Conservation (phyloP, 1,140 invertebrate genomes). For the Hyles euphorbiae region DNA sequence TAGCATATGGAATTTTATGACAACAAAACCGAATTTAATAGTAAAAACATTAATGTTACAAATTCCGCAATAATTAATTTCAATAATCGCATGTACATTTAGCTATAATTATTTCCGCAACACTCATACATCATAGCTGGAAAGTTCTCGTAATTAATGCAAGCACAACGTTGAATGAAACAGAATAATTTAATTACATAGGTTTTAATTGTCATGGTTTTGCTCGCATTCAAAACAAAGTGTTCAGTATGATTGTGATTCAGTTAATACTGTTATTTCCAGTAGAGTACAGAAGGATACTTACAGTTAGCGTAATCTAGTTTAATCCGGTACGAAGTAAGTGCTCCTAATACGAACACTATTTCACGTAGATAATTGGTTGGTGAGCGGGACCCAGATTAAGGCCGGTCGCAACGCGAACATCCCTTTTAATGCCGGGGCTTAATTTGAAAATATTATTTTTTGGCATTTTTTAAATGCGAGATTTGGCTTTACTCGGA, state of each 20-base stretch:
- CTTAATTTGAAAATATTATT: slow-evolving; percentile 17
- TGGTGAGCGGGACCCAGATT: slow-evolving; percentile 41
- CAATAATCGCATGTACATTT: too few species aligned
- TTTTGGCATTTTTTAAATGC: neutral
- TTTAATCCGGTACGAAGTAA: slow-evolving; percentile 59
- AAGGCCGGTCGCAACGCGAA: slow-evolving; percentile 27
- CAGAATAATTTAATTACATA: too few species aligned
- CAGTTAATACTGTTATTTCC: slow-evolving; percentile 26
- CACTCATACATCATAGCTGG: too few species aligned
- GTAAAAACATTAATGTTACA: too few species aligned
- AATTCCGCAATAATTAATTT: too few species aligned
- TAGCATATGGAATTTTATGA: too few species aligned
- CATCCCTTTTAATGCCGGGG: slow-evolving; percentile 29
- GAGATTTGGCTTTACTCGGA: too few species aligned
- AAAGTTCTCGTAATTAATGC: too few species aligned
- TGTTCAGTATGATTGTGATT: slow-evolving; percentile 13
- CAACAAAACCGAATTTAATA: too few species aligned
- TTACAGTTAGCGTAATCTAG: slow-evolving; percentile 52
- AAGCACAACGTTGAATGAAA: too few species aligned
- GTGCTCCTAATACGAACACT: slow-evolving; percentile 57
- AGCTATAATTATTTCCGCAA: too few species aligned
- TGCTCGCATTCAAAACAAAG: slow-evolving; percentile 1
- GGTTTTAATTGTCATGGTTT: neutral
- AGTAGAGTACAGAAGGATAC: slow-evolving; percentile 33
- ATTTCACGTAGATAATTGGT: slow-evolving; percentile 69